Evolutionary conservation across 2,113 vertebrate species (phyloP), one percentile per base, ranked within the genome.

Genomic region (Ahaetulla prasina): DNA sequence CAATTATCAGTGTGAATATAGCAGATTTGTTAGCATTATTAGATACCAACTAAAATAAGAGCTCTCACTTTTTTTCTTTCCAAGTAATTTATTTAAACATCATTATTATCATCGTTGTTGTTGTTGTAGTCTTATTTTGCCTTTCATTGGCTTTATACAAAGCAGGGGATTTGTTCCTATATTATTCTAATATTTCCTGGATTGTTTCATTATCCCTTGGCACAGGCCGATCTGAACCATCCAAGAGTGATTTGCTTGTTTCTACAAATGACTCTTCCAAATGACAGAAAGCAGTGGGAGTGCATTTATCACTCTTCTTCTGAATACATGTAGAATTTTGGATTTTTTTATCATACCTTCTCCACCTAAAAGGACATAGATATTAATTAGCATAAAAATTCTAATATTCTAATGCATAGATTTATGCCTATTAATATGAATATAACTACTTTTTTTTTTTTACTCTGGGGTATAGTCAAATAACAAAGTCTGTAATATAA

Each of bases 1-100:
- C 95, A 95, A 96, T 96, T 95, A 97, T 92, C 8, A 22, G 95
- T 93, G 91, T 93, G 95, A 95, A 95, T 95, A 94, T 85, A 94
- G 94, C 3, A 0, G 91, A 23, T 45, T 92, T 47, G 80, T 91
- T 93, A 74, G 35, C 60, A 90, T 94, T 92, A 68, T 94, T 88
- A 94, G 96, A 96, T 95, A 93, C n/a, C 91, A 90, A 84, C 89
- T 92, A 94, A 92, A 92, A 74, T 11, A 89, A 60, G 92, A 94
- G 92, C 92, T 90, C 91, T 91, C 88, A 49, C 68, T 93, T 94
- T 52, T 91, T 92, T 16, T 0, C 89, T 50, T 91, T 93, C 55
- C 84, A 87, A 91, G 85, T 20, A 92, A 8, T 53, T 53, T 53
- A 53, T 53, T 53, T 53, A 53, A 53, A 88, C 92, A 18, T 84